Base-by-base conservation (phyloP, 2,797 vertebrate genomes). In the Crenuchus spilurus region DNA sequence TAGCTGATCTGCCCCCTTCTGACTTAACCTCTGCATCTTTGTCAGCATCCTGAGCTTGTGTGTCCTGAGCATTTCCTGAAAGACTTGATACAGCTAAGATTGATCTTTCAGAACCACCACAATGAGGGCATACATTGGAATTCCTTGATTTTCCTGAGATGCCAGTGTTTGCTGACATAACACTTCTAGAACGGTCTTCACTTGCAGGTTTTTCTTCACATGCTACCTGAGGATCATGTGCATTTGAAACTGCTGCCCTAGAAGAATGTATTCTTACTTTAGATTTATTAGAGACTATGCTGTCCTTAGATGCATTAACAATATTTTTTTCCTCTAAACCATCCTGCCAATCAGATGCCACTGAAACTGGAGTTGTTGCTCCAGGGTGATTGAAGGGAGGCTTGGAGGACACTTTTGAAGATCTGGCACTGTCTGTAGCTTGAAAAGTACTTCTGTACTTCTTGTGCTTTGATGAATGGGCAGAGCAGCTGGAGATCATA, bases 121-220 rank as follows among this genome's bases (percentile, higher is more conserved):
- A 92, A 3, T 88, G 55, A 5, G 72, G 51, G 80, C 91, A 93
- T 28, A 79, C n/a, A 57, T 79, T 84, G 22, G 83, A 83, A 37
- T 68, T 24, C 1, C 55, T 80, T 44, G 89, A 87, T 3, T 76
- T 51, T 22, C 41, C 86, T 11, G 68, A 84, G 20, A 54, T 79
- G 79, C 46, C 82, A 75, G 80, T 85, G 79, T 37, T 42, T 70
- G 5, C 78, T 78, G 81, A 89, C 46, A 74, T 79, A 69, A 70
- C 84, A 78, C 71, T 83, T 70, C n/a, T 67, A 51, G 51, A 62
- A 66, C 83, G 84, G 16, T 83, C 68, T 6, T 66, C 48, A 31
- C 68, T 76, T 16, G 83, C 78, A 22, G 84, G 84, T 55, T 86
- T 85, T 20, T 83, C 30, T 61, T 91, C 80, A 82, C 61, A 14